Conservation (phyloP, 2,113 vertebrate species). For the Trogon melanurus region DNA sequence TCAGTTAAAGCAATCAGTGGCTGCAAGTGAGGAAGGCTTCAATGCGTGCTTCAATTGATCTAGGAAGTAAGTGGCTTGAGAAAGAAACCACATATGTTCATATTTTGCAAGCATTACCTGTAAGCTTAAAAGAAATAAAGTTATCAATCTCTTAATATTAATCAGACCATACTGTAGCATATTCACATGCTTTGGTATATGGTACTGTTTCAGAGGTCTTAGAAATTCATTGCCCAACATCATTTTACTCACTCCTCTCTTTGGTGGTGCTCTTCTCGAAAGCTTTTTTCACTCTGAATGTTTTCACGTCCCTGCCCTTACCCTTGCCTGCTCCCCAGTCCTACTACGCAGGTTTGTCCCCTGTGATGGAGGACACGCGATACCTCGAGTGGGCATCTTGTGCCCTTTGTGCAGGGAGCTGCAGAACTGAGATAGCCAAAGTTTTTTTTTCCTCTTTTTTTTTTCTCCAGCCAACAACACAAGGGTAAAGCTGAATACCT, state of each 20-base stretch:
- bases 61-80: not conserved
- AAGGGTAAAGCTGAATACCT: not conserved
- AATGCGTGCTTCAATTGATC: not conserved
- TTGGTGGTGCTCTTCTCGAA: not conserved
- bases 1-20: not conserved
- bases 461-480: not conserved
- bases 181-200: not conserved
- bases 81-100: not conserved
- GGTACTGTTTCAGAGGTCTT: not conserved
- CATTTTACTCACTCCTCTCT: not conserved
- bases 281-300: not conserved
- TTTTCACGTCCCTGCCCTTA: not conserved
- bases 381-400: not conserved
- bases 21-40: not conserved
- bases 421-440: not conserved
- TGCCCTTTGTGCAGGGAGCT: not conserved
- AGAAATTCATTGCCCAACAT: rapidly evolving
- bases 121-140: not conserved
- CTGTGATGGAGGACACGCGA: not conserved
- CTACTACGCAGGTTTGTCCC: not conserved
- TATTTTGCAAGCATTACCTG: not conserved
- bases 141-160: not conserved
- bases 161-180: not conserved
- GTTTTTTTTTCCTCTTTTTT: not conserved
- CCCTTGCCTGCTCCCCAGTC: not conserved